Conservation (phyloP, 2,113 vertebrate species). For the Hypocryptadius cinnamomeus region DNA sequence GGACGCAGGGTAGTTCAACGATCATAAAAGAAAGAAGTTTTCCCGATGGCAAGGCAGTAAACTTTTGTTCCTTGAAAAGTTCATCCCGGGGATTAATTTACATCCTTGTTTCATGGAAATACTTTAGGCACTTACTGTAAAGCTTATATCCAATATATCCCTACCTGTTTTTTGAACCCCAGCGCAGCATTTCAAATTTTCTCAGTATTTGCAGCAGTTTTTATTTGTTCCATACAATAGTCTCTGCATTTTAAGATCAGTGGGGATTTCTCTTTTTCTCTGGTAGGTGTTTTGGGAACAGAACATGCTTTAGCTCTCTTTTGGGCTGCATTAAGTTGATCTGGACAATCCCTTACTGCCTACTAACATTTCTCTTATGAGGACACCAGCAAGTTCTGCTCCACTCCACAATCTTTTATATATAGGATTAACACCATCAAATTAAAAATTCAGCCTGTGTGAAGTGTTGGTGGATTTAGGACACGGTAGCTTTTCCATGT, state of each 20-base stretch:
- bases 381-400: neutral
- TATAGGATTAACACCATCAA: neutral
- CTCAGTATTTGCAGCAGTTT: neutral
- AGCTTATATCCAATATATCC: neutral
- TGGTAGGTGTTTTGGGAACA: neutral
- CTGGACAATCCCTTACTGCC: neutral
- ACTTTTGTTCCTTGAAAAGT: neutral
- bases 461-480: neutral
- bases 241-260: neutral
- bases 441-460: neutral
- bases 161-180: neutral
- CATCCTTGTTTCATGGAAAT: neutral
- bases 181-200: neutral
- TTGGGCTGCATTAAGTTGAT: neutral
- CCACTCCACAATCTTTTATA: neutral
- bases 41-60: neutral
- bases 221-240: neutral
- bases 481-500: accelerated
- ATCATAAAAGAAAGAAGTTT: neutral
- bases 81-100: neutral
- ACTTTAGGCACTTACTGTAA: neutral
- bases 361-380: neutral
- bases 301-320: neutral
- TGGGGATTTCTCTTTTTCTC: neutral
- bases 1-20: neutral